Base-by-base conservation (phyloP, 2,113 vertebrate species). In the Numenius arquata region DNA sequence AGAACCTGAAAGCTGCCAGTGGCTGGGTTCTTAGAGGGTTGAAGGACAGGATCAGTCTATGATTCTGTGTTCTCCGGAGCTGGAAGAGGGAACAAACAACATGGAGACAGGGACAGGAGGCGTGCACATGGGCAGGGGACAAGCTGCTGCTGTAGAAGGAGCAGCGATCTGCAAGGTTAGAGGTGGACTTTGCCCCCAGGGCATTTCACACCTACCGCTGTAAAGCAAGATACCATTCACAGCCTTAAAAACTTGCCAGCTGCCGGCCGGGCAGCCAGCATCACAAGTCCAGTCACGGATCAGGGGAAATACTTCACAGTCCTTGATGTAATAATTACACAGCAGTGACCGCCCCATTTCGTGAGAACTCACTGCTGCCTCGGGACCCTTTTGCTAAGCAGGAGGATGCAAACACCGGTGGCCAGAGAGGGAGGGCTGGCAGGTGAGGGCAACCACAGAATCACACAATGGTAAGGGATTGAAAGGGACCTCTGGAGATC, bases 281-380 rank as follows among this genome's bases (percentile, higher is more conserved):
- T 91, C 87, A 70, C 41, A 16, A 95, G 72, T 65, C 87, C 78
- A 78, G 85, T 94, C 96, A 94, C 20, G 5, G 85, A 74, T 13
- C 16, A 38, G 29, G 52, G 41, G 52, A 85, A 89, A 89, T 55
- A 77, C 38, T n/a, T 78, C 2, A 38, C 53, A 70, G 65, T 48
- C 47, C n/a, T 41, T 5, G n/a, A 26, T 66, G 77, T 66, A 91
- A 84, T 89, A n/a, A 87, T 87, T 91, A 91, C 62, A 71, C 2
- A 38, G 68, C 50, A 45, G 30, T 9, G 36, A 65, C 68, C 18
- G 47, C 58, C 79, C 7, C 43, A 12, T 18, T 76, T 23, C 76
- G 58, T 6, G 4, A 45, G 55, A 14, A 19, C 19, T 62, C 59
- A 14, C 1, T 50, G 43, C 75, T 86, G 80, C 83, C 63, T 65